Conservation (phyloP, 1,140 invertebrate species). For the Habropoda laboriosa region DNA sequence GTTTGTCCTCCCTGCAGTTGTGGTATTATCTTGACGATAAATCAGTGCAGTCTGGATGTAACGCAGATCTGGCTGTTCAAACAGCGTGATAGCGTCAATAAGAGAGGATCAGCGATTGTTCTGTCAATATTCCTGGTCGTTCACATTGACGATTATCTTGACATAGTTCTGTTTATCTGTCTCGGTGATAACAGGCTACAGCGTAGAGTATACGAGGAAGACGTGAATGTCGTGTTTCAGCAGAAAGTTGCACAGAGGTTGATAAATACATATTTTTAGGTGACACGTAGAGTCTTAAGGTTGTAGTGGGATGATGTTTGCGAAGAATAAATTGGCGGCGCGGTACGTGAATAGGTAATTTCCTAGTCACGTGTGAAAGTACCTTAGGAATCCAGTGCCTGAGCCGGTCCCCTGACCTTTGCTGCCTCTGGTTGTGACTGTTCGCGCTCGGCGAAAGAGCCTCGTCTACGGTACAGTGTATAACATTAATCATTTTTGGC, state of each 20-base stretch:
- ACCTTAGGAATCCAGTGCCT: slow-evolving; percentile 70
- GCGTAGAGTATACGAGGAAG: not conserved
- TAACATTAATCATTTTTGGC: not conserved
- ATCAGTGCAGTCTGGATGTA: not conserved
- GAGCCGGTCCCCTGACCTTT: slow-evolving; percentile 74
- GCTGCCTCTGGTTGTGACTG: slow-evolving; percentile 50
- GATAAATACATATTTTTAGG: slow-evolving; percentile 20
- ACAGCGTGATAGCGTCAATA: not conserved
- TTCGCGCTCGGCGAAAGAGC: slow-evolving; percentile 18
- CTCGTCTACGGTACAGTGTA: slow-evolving; percentile 20
- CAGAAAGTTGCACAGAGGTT: not conserved
- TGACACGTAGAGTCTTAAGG: not conserved
- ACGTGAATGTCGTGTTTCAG: not conserved
- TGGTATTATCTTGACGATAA: not conserved
- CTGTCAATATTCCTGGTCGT: not conserved
- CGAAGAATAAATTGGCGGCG: slow-evolving; percentile 60
- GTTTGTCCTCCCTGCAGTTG: too few relatives aligned
- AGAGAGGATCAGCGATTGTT: too few relatives aligned
- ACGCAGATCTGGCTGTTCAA: not conserved
- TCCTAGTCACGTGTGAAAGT: slow-evolving; percentile 78
- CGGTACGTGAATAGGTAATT: slow-evolving; percentile 68
- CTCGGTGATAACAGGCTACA: not conserved
- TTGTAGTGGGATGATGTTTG: slow-evolving; percentile 60
- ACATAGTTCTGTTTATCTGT: not conserved
- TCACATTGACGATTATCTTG: not conserved